Percentiles rank a stretch among this genome's conserved stretches.
Evolutionary conservation across 2,113 vertebrate genomes (phyloP).

Genomic region (Condylura cristata): DNA sequence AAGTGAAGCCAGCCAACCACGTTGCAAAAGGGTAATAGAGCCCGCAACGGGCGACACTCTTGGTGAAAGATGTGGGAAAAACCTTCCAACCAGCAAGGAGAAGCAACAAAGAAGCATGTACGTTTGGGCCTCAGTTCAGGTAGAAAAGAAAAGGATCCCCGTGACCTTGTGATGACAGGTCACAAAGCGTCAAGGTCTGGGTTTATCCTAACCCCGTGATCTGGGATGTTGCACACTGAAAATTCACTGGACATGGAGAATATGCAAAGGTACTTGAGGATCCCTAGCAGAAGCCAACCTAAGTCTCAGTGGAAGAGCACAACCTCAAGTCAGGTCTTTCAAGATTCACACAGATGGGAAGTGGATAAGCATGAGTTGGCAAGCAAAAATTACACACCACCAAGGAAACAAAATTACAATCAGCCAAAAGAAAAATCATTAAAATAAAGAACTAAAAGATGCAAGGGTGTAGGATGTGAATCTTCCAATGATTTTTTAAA

Average conservation of each 20-base stretch:
- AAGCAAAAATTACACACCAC: background rate
- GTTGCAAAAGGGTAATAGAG: background rate
- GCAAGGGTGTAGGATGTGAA: background rate
- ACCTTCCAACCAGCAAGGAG: accelerated
- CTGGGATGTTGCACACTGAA: no score
- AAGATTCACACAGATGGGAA: background rate
- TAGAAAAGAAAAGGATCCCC: background rate
- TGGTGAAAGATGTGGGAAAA: background rate
- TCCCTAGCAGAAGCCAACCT: background rate
- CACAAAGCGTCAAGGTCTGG: background rate
- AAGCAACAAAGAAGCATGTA: background rate
- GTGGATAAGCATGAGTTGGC: background rate
- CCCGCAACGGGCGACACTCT: no score
- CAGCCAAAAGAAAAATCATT: background rate
- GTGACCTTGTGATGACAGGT: background rate
- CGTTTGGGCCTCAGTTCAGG: background rate
- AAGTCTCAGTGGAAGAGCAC: background rate
- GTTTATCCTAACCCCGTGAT: background rate
- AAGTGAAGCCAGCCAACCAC: background rate
- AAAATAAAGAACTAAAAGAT: background rate
- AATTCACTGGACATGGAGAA: background rate
- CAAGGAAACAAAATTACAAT: background rate
- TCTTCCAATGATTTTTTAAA: background rate
- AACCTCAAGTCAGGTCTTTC: background rate
- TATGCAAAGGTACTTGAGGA: background rate